These are phyloP conservation scores for Lepidocyrtoides sp. DNA, from an alignment of 2,888 invertebrate genomes.

Conservation along the genomic window DNA sequence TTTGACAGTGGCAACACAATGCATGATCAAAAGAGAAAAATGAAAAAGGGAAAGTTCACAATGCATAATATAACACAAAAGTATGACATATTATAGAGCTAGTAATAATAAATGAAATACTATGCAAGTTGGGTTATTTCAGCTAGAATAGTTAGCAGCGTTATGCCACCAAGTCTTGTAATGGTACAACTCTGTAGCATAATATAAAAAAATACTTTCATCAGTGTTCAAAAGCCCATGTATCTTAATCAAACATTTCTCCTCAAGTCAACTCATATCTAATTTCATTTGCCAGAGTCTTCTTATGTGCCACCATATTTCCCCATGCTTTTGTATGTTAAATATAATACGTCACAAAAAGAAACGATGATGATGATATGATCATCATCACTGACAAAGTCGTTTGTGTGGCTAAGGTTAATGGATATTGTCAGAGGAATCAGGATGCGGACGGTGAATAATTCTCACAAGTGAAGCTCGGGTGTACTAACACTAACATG, in stretches of 20 bases:
- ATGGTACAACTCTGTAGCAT: too few species aligned
- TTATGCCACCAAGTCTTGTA: too few species aligned
- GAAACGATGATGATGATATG: constrained; percentile 32
- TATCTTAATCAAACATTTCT: constrained; percentile 77
- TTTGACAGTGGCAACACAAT: constrained; percentile 6
- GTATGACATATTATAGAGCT: background rate
- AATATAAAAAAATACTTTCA: constrained; percentile 41
- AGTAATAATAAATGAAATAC: background rate
- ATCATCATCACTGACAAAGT: constrained; percentile 41
- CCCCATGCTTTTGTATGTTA: constrained; percentile 19
- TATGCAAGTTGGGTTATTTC: background rate
- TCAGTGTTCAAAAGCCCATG: constrained; percentile 78
- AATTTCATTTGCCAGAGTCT: constrained; percentile 16
- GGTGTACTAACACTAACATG: background rate
- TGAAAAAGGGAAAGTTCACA: constrained; percentile 26
- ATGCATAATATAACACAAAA: background rate
- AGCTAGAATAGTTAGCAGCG: too few species aligned
- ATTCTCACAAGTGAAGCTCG: constrained; percentile 64
- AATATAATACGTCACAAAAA: constrained; percentile 57
- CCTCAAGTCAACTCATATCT: constrained; percentile 30
- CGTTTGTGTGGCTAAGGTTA: constrained; percentile 74
- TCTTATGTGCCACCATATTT: constrained; percentile 9
- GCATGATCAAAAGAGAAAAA: background rate
- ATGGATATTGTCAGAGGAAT: constrained; percentile 73
- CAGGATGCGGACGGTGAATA: constrained; percentile 69